Evolutionary conservation across 2,113 vertebrate genomes (phyloP), one percentile per base, ranked within the genome.

Genomic region (Emydocephalus ijimae): DNA sequence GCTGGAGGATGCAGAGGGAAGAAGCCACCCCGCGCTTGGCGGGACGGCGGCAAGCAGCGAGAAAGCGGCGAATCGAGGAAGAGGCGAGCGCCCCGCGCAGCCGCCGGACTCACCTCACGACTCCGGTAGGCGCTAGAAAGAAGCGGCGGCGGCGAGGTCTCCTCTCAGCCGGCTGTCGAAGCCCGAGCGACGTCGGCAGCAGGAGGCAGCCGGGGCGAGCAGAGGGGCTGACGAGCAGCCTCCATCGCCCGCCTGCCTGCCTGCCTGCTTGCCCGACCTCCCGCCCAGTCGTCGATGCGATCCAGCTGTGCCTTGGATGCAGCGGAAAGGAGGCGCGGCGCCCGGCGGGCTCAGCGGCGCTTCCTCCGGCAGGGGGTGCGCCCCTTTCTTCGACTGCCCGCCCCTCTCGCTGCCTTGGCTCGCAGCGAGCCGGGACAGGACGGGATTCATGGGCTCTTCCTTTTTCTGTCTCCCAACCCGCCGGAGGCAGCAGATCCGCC

Each of bases 331-430:
- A 86, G 90, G 74, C 43, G 52, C 29, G 86, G 48, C 45, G 81
- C 50, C 21, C 24, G 81, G 52, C 43, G 43, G 3, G 85, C 15
- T n/a, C 10, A 50, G 90, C 81, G 8, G 23, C 26, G 50, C 45
- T 88, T 43, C n/a, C 59, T 43, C 91, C 91, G 20, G 87, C 50
- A 74, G 87, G 61, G 86, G 87, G 59, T 50, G 91, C 91, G n/a
- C 86, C 45, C 54, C 6, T 4, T 26, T 18, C 69, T 43, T 14
- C 90, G 3, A 6, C 90, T 23, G 85, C 8, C 55, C 85, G 26
- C 48, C 90, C n/a, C 64, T 61, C 48, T 20, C 50, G 69, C 69
- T 39, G n/a, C 64, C 64, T 74, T 74, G 64, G 14, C 64, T 34
- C 15, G 64, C n/a, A 34, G 69, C 34, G 69, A 81, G 69, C 69